These are phyloP conservation scores for Rhamnusium bicolor DNA, from an alignment of 2,888 invertebrate genomes.

Conservation along the genomic window DNA sequence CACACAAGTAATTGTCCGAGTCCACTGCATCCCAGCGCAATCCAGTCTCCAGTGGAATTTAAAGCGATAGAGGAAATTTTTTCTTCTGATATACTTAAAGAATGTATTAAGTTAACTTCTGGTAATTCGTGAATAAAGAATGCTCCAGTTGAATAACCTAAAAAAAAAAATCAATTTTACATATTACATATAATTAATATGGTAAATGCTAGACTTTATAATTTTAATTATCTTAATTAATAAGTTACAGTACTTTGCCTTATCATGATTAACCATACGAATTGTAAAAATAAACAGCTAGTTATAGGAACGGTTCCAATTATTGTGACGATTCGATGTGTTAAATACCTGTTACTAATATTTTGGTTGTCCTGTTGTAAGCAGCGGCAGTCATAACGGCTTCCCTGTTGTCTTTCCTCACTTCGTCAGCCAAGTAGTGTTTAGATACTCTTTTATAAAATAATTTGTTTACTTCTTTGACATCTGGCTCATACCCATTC, in stretches of 20 bases:
- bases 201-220: no score
- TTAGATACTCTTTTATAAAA: constrained; percentile 81
- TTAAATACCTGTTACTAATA: constrained; percentile 84
- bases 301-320: no score
- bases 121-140: constrained; percentile 97
- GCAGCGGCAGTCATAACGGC: constrained; percentile 85
- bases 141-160: constrained; percentile 91
- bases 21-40: constrained; percentile 91
- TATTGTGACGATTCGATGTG: no score
- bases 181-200: no score
- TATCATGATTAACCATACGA: no score
- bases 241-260: no score
- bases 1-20: constrained; percentile 97
- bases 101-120: constrained; percentile 93
- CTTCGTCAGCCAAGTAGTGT: constrained; percentile 83
- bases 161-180: no score
- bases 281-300: no score
- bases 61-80: constrained; percentile 86
- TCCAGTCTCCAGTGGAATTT: constrained; percentile 95
- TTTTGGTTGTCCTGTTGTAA: constrained; percentile 85
- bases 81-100: constrained; percentile 88
- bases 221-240: no score
- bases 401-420: constrained; percentile 76
- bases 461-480: constrained; percentile 72
- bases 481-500: constrained; percentile 67